A percentile compares a stretch with the other conserved stretches of the same genome.
phyloP scores from a whole-genome alignment of 2,113 vertebrate species.

The Bagarius yarrelli region DNA sequence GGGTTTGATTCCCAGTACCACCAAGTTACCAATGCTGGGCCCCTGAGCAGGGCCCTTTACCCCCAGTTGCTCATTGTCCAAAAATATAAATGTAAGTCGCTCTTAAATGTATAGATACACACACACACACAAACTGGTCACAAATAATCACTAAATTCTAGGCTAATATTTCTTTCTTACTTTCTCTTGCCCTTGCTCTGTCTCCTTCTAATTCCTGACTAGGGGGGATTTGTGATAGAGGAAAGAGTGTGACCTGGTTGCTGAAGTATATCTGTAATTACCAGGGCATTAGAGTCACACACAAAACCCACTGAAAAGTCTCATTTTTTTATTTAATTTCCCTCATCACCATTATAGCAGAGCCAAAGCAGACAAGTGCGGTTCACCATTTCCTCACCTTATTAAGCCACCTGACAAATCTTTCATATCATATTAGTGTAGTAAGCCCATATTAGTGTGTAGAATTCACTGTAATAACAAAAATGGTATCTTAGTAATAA shows the following conservation, averaged over 20 bases:
- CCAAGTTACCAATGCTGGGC: no score
- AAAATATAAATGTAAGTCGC: no score
- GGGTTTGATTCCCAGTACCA: no score
- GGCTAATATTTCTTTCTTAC: slow-evolving; percentile 21
- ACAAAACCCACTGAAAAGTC: slow-evolving; percentile 46
- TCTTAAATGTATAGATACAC: no score
- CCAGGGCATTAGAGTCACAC: slow-evolving; percentile 49
- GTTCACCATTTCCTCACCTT: slow-evolving; percentile 20
- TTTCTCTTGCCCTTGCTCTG: neutral
- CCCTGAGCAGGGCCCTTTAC: no score
- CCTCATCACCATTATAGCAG: slow-evolving; percentile 69
- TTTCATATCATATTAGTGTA: slow-evolving; percentile 24
- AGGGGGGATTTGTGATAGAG: slow-evolving; percentile 40
- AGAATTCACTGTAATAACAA: neutral
- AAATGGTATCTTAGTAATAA: neutral
- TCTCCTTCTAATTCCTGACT: slow-evolving; percentile 24
- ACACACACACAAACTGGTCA: no score
- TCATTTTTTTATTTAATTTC: slow-evolving; percentile 64
- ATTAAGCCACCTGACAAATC: slow-evolving; percentile 2
- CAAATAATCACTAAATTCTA: slow-evolving; percentile 30
- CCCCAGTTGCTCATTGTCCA: no score
- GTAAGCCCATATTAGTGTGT: neutral
- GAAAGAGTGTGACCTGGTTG: slow-evolving; percentile 41
- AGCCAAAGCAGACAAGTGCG: slow-evolving; percentile 24
- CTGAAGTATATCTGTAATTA: slow-evolving; percentile 56